These are phyloP conservation scores for Cyrtorhinus lividipennis DNA, from an alignment of 1,140 invertebrate genomes.

Conservation along the genomic window DNA sequence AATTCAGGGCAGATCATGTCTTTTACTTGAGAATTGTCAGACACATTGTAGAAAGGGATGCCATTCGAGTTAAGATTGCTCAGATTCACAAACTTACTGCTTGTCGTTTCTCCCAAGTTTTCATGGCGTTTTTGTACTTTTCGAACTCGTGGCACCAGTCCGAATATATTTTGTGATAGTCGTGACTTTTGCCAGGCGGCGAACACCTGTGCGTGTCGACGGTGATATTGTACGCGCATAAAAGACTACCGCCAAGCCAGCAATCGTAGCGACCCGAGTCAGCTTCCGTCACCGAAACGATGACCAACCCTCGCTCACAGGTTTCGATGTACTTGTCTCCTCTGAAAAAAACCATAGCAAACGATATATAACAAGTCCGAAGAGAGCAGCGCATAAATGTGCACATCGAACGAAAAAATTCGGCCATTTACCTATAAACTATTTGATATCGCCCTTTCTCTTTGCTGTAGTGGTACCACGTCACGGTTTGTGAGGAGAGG, in stretches of 20 bases:
- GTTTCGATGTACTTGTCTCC: slow-evolving; percentile 86
- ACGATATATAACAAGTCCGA: no score
- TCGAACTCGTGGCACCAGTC: slow-evolving; percentile 95
- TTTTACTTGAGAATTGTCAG: no score
- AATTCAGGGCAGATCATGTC: no score
- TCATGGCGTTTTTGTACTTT: slow-evolving; percentile 90
- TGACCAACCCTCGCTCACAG: slow-evolving; percentile 76
- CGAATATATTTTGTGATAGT: slow-evolving; percentile 89
- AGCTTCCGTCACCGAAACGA: slow-evolving; percentile 72
- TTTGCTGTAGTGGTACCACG: slow-evolving; percentile 80
- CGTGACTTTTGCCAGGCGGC: slow-evolving; percentile 72
- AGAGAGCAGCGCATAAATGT: no score
- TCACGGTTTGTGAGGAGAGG: slow-evolving; percentile 59
- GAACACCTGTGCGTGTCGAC: slow-evolving; percentile 73
- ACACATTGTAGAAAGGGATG: no score
- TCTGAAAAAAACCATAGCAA: slow-evolving; percentile 34
- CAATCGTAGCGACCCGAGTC: slow-evolving; percentile 84
- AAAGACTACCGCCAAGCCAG: slow-evolving; percentile 67
- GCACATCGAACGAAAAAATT: no score
- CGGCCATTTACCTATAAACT: slow-evolving; percentile 38
- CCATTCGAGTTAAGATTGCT: no score
- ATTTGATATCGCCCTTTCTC: slow-evolving; percentile 66
- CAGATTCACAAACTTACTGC: slow-evolving; percentile 61
- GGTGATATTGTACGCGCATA: slow-evolving; percentile 84
- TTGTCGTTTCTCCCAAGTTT: slow-evolving; percentile 86